Base-by-base conservation (phyloP, 2,888 invertebrate species). In the Caenorhabditis virilis region DNA sequence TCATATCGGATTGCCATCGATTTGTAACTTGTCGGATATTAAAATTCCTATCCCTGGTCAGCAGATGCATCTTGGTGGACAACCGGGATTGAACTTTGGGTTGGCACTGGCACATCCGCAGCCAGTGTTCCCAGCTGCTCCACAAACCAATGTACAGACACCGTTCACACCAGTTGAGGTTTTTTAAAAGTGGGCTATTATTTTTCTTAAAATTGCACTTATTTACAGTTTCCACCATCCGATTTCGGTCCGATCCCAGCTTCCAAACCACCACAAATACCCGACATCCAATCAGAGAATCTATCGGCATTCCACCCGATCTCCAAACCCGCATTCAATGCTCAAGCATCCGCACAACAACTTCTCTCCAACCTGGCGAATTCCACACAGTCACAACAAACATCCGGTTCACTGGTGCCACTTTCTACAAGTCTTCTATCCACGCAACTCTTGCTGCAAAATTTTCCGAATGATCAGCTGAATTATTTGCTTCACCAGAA, bases 391-490 rank as follows among this genome's bases (percentile, higher is more conserved):
- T 38, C 38, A n/a, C 6, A 38, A 11, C n/a, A 38, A 6, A 38
- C 7, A 11, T 15, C 41, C 5, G n/a, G n/a, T n/a, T 43, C 33
- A 20, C 36, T 18, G 25, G 26, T 26, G 33, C 20, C 56, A 2
- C 51, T 67, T 16, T 56, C 71, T 13, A 50, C 64, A 25, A 60
- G 55, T 20, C 26, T 69, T 20, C 51, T 65, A 11, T 57, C 57
- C 30, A 67, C 72, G 7, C 66, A 63, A 38, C 57, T 69, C 2
- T 41, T 69, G 7, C 55, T 74, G 9, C 69, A 70, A 42, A 69
- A 68, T n/a, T 48, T 70, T 1, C 57, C 65, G 23, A 39, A 35
- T 18, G 66, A 66, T 41, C 36, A 20, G 23, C 45, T 65, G 22
- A 57, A 41, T 30, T 58, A 58, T 51, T 46, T 66, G n/a, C 56